Evolutionary conservation across 2,113 vertebrate genomes (phyloP).

Genomic region (Catharus bicknelli): DNA sequence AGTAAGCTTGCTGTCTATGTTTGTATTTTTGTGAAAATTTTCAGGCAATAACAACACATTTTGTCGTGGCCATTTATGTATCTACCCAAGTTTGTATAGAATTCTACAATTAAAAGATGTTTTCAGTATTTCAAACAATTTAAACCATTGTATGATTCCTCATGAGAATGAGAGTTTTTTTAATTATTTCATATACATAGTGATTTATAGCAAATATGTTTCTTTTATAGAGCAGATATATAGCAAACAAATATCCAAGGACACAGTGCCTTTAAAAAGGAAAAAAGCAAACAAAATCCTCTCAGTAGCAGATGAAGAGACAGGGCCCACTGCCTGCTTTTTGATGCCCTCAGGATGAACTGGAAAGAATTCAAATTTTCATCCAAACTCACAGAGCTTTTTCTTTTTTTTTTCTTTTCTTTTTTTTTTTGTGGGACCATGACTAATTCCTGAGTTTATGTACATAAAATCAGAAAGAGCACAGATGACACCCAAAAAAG

Average conservation of each 20-base stretch:
- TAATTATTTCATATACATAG: background rate
- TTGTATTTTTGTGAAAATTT: conserved; percentile 70
- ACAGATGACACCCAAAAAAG: background rate
- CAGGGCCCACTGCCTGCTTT: background rate
- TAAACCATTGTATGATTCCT: background rate
- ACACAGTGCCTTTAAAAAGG: background rate
- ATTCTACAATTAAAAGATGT: conserved; percentile 80
- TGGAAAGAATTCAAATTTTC: background rate
- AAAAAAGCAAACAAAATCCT: background rate
- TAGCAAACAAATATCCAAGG: background rate
- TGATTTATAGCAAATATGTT: background rate
- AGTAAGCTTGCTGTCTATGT: conserved; percentile 60
- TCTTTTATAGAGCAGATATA: background rate
- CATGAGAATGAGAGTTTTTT: background rate
- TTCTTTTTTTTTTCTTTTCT: background rate
- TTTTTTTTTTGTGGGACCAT: background rate
- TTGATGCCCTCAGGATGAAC: background rate
- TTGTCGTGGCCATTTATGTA: conserved; percentile 77
- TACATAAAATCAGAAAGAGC: background rate
- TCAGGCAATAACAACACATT: conserved; percentile 77
- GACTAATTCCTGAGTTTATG: background rate
- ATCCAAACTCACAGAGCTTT: background rate
- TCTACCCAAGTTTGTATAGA: conserved; percentile 78
- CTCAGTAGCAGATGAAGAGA: background rate
- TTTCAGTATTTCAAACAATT: conserved; percentile 72